Base-by-base conservation (phyloP, 2,113 vertebrate species). In the Sander vitreus region DNA sequence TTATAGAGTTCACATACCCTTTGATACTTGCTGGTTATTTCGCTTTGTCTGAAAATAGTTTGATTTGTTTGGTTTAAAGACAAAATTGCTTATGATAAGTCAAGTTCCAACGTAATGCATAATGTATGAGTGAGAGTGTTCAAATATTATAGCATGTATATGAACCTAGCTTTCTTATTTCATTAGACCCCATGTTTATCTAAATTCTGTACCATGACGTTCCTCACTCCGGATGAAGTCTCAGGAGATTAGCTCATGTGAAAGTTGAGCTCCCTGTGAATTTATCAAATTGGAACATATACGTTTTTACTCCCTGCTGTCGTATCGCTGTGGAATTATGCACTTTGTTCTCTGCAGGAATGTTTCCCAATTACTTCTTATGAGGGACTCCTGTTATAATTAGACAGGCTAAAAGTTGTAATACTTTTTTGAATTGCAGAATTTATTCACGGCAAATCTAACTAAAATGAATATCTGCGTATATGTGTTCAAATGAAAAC, bases 121-220 rank as follows among this genome's bases (percentile, higher is more conserved):
- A 81, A 88, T 89, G 55, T 30, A 83, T 83, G 55, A 78, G 10
- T 11, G 48, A 81, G 13, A 13, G 36, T 58, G 73, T 85, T 81
- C 65, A 68, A 75, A 87, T 60, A 71, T 73, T 80, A 47, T 64
- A 89, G 50, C 54, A 82, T 73, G 62, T 69, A 48, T 54, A 30
- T 84, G 27, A 77, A 23, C 62, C 55, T 13, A 30, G 25, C 67
- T 57, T 66, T 77, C 81, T 68, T 33, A 67, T 66, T 89, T 78
- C n/a, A 87, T 90, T 85, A 81, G 51, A 14, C 39, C 80, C 23
- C 25, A 30, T 83, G 76, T 79, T 67, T 84, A 82, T 83, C 23
- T 62, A 25, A 53, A 74, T 78, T 85, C 36, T 50, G 33, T 84
- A 23, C 58, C 4, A 62, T 79, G 66, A 60, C 45, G 30, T 39